Evolutionary conservation across 2,797 vertebrate species (phyloP).

Genomic region (Semaprochilodus insignis): DNA sequence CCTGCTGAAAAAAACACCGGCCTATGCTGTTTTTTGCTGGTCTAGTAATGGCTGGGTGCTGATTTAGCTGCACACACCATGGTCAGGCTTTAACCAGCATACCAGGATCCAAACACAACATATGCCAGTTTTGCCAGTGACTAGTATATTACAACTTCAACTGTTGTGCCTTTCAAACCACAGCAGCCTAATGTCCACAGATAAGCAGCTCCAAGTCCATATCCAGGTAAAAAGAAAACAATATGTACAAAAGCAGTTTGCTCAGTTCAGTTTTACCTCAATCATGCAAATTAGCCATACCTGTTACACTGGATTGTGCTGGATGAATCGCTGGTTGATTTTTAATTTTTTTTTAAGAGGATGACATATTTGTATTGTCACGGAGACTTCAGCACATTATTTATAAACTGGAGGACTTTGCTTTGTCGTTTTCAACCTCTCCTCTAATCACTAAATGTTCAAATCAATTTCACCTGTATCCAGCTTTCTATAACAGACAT

Average conservation of each 20-base stretch:
- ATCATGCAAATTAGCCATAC: constrained; percentile 41
- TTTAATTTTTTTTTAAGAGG: neutral
- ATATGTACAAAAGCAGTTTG: neutral
- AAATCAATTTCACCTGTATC: neutral
- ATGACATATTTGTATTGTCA: neutral
- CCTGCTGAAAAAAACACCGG: no score
- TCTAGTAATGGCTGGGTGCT: no score
- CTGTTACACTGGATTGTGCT: constrained; percentile 33
- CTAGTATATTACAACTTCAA: no score
- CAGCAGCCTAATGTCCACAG: neutral
- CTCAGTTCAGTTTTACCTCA: constrained; percentile 13
- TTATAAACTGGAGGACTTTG: no score
- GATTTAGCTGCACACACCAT: no score
- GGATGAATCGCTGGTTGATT: neutral
- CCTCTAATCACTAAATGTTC: no score
- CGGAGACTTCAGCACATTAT: neutral
- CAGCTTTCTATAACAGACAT: neutral
- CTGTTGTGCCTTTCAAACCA: neutral
- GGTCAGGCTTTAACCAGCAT: no score
- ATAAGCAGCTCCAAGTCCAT: neutral
- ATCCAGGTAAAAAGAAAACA: neutral
- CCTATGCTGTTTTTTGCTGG: no score
- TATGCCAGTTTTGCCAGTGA: no score
- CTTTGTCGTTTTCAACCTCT: no score
- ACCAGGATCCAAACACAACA: no score